Conservation (phyloP, 2,113 vertebrate genomes). For the Saiga tatarica region DNA sequence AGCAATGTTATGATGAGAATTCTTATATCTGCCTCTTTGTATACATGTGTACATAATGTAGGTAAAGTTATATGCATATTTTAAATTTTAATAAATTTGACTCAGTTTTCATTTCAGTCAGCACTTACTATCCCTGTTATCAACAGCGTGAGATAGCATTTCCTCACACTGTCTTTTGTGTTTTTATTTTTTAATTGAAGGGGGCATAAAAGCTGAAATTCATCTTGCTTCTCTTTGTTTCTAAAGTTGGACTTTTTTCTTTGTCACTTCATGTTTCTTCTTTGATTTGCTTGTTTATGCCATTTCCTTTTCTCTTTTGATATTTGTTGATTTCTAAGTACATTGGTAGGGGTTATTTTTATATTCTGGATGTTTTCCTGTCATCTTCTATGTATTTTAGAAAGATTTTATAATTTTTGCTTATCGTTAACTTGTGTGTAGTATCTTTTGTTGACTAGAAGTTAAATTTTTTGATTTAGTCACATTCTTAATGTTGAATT, state of each 20-base stretch:
- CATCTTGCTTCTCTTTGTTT: not conserved
- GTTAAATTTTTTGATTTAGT: constrained; percentile 11
- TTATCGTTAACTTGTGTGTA: not conserved
- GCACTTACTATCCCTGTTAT: not conserved
- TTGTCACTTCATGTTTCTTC: not conserved
- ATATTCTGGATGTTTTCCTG: constrained; percentile 15
- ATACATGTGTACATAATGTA: not conserved
- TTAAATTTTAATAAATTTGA: constrained; percentile 1
- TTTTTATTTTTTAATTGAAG: not conserved
- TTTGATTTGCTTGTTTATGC: not conserved
- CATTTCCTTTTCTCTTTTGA: not conserved
- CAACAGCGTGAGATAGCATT: not conserved
- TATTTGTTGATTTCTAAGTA: not conserved
- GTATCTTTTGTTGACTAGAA: not conserved
- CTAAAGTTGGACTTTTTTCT: not conserved
- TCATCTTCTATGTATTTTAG: not conserved
- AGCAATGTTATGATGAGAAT: not conserved
- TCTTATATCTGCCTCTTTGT: not conserved
- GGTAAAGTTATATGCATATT: not conserved
- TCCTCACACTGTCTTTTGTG: not conserved
- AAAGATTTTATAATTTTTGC: not conserved
- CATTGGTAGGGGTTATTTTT: not conserved
- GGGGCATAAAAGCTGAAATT: not conserved
- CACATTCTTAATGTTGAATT: not conserved
- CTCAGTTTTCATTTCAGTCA: not conserved